Percentiles rank a stretch among this genome's conserved stretches.
Conservation (phyloP, 2,888 invertebrate species). For the Phorcus lineatus region DNA sequence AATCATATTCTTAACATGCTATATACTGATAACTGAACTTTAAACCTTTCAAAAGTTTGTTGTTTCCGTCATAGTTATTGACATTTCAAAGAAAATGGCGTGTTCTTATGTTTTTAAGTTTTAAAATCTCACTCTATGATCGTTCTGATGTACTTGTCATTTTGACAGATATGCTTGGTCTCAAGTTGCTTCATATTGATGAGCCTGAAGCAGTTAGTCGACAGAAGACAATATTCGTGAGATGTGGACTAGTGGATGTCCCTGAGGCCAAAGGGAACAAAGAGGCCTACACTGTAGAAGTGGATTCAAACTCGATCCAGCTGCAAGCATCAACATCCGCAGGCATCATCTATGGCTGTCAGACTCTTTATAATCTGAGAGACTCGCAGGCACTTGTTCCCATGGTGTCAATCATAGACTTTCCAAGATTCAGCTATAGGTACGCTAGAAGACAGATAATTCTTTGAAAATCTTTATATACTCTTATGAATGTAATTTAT, state of each 20-base stretch:
- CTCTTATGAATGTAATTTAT: too few species aligned
- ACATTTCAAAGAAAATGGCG: too few species aligned
- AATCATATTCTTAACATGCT: too few species aligned
- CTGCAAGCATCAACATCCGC: conserved; percentile 23
- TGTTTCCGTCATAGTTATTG: too few species aligned
- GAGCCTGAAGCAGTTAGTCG: not conserved
- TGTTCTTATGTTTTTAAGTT: too few species aligned
- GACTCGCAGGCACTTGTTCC: conserved; percentile 36
- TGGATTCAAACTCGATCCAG: not conserved
- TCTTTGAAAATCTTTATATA: not conserved
- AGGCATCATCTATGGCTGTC: conserved; percentile 60
- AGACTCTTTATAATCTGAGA: conserved; percentile 46
- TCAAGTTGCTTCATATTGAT: not conserved
- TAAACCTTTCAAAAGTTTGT: too few species aligned
- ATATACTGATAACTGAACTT: too few species aligned
- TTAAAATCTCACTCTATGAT: too few species aligned
- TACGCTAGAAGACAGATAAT: not conserved
- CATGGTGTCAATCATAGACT: conserved; percentile 41
- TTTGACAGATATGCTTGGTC: not conserved
- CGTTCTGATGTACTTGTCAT: too few species aligned
- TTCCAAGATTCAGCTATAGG: conserved; percentile 43
- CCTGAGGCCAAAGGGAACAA: conserved; percentile 35
- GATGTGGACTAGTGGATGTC: not conserved
- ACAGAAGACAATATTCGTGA: not conserved
- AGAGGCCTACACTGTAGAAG: conserved; percentile 9